Conservation (phyloP, 2,113 vertebrate species). For the Forbesichthys papilliferus region DNA sequence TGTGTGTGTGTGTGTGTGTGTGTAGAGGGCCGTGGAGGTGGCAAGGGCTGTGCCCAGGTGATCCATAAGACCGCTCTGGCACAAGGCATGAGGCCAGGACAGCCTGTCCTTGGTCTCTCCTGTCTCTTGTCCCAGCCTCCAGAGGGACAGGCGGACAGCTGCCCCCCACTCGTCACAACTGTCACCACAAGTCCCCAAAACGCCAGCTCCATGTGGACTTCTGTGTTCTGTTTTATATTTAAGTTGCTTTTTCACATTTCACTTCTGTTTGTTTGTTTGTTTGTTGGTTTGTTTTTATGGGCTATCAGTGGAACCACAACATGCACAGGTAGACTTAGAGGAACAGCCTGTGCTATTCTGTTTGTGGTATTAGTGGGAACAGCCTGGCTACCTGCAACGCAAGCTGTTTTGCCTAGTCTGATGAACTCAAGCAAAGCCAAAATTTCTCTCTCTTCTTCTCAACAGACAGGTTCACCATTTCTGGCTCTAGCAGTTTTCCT, state of each 20-base stretch:
- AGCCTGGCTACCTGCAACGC: neutral
- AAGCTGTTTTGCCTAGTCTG: neutral
- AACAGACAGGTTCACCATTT: slow-evolving; percentile 10
- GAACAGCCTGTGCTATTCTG: too few relatives aligned
- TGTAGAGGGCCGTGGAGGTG: slow-evolving; percentile 25
- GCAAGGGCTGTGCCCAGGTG: slow-evolving; percentile 59
- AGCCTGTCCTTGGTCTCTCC: slow-evolving; percentile 42
- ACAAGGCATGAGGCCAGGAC: slow-evolving; percentile 51
- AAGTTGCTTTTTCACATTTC: neutral
- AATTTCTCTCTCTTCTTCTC: neutral
- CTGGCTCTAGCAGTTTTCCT: neutral
- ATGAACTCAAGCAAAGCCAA: neutral
- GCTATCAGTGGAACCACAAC: too few relatives aligned
- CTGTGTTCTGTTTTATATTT: neutral
- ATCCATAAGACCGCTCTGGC: slow-evolving; percentile 72
- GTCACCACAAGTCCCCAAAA: slow-evolving; percentile 11
- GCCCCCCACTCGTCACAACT: slow-evolving; percentile 15
- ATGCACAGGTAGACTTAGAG: too few relatives aligned
- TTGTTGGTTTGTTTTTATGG: too few relatives aligned
- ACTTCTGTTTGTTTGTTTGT: too few relatives aligned
- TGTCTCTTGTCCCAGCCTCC: slow-evolving; percentile 23
- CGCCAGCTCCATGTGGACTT: neutral
- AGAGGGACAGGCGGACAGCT: slow-evolving; percentile 14
- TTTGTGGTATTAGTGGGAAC: too few relatives aligned
- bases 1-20: neutral